These are phyloP conservation scores for Phymorhynchus buccinoides DNA, from an alignment of 1,140 invertebrate species.

Conservation along the genomic window DNA sequence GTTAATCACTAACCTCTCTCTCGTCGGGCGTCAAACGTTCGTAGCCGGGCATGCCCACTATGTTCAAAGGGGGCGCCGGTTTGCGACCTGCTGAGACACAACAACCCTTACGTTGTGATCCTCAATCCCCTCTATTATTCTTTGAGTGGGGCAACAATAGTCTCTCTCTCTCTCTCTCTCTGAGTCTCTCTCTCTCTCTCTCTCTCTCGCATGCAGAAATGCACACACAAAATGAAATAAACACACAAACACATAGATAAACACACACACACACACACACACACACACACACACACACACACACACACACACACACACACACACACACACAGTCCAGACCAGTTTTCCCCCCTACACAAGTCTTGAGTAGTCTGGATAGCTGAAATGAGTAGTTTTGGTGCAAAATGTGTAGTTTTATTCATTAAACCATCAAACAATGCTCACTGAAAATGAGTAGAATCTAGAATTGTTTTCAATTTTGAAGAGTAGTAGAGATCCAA, in stretches of 20 bases:
- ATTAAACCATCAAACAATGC: too few relatives aligned
- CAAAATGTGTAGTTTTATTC: too few relatives aligned
- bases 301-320: too few relatives aligned
- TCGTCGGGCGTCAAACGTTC: conserved; percentile 83
- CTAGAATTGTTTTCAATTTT: not conserved
- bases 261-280: too few relatives aligned
- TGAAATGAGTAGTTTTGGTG: not conserved
- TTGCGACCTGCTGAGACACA: conserved; percentile 58
- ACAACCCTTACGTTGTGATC: too few relatives aligned
- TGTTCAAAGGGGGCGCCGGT: conserved; percentile 81
- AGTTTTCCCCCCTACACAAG: too few relatives aligned
- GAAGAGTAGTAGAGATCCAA: not conserved
- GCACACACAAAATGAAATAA: too few relatives aligned
- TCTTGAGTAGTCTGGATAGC: not conserved
- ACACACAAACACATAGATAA: too few relatives aligned
- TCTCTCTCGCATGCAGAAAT: not conserved
- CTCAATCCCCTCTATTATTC: too few relatives aligned
- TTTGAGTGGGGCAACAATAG: not conserved
- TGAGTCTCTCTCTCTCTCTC: not conserved
- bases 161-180: not conserved
- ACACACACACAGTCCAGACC: too few relatives aligned
- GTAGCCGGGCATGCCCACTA: conserved; percentile 84
- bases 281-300: too few relatives aligned
- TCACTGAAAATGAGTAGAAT: too few relatives aligned
- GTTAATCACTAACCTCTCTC: conserved; percentile 74